Percentiles rank a stretch among this genome's conserved stretches.
These are phyloP conservation scores for Taxidea taxus DNA, from an alignment of 2,113 vertebrate species.

Conservation along the genomic window DNA sequence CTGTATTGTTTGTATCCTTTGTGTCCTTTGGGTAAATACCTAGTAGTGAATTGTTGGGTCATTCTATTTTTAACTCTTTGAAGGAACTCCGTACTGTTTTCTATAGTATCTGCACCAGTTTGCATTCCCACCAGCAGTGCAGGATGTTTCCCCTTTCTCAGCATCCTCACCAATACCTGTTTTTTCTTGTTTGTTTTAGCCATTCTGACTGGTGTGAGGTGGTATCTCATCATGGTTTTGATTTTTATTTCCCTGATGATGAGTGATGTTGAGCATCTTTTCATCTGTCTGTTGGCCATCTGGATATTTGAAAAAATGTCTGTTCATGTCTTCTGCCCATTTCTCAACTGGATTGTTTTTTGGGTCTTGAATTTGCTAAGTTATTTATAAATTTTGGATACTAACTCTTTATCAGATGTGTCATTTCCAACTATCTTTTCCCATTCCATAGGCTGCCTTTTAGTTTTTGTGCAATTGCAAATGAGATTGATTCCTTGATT, in stretches of 20 bases:
- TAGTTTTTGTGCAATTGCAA: too few relatives aligned
- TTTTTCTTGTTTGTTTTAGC: background rate
- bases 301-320: background rate
- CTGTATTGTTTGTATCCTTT: background rate
- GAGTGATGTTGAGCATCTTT: background rate
- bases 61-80: background rate
- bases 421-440: too few relatives aligned
- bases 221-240: background rate
- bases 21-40: background rate
- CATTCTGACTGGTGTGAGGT: background rate
- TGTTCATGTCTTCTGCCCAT: background rate
- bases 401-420: background rate
- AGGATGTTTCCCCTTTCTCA: background rate
- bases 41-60: background rate
- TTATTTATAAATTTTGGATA: background rate
- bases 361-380: background rate
- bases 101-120: background rate
- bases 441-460: too few relatives aligned
- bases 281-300: background rate
- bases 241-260: background rate
- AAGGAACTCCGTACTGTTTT: background rate
- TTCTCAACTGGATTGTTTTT: background rate
- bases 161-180: background rate
- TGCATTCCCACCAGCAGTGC: background rate
- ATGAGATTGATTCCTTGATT: too few relatives aligned